Base-by-base conservation (phyloP, 2,888 invertebrate species). In the Proisotoma minuta region DNA sequence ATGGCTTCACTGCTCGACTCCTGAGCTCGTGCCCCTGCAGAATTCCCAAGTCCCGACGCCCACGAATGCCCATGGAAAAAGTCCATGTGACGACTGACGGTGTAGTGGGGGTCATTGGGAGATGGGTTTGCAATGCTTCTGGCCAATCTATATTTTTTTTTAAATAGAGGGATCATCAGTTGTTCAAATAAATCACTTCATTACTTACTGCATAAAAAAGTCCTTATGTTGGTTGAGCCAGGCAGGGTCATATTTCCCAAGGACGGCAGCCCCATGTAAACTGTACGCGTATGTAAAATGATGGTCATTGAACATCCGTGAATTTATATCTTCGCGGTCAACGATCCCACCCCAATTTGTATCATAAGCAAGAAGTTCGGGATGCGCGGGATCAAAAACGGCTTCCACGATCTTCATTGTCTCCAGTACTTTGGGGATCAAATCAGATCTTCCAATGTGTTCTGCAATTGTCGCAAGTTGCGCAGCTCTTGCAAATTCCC, bases 261-360 rank as follows among this genome's bases (percentile, higher is more conserved):
- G 59, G 24, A 59, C 59, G 12, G 63, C 63, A 40, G 63, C 63
- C 10, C 54, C 63, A 49, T 54, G 59, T 28, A 63, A n/a, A n/a
- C 58, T n/a, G 28, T 63, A 63, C 12, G 59, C 63, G n/a, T 59
- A 63, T 15, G 52, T 52, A 56, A 63, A 63, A 29, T 63, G 63
- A 40, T 63, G 63, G 34, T 63, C 63, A 22, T 63, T 63, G 59
- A 59, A 63, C 39, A 53, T 53, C 34, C 40, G 53, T 59, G 34
- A 34, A 34, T 34, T 34, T 34, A 34, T 34, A 34, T 54, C 54
- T 20, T 58, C 58, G 8, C 20, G n/a, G 48, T 62, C 57, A 12
- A 62, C 53, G 22, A 62, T 43, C 1, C 62, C 62, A 29, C 62
- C 62, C 62, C 62, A 62, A n/a, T 53, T 58, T 28, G 62, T 58